Base-by-base conservation (phyloP, 2,113 vertebrate species). In the Burhinus oedicnemus region DNA sequence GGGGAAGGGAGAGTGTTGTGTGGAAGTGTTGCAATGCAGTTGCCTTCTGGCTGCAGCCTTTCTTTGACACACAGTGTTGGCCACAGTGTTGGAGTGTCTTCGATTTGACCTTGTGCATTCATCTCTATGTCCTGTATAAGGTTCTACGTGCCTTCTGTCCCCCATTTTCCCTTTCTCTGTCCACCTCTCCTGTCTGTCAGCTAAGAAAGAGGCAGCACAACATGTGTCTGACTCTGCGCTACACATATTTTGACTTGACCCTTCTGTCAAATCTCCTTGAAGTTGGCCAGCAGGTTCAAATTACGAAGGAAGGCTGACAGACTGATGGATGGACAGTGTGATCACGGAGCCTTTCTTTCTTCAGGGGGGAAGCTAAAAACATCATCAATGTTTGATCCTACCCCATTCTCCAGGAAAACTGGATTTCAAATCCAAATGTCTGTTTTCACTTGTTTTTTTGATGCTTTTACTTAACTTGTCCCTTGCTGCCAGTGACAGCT, bases 31-130 rank as follows among this genome's bases (percentile, higher is more conserved):
- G 49, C 49, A 12, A 51, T 3, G 23, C 49, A 23, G 12, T 51
- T 51, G 42, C n/a, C 62, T 64, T 40, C 25, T 57, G 40, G 22
- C 32, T 80, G 25, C 54, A 87, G 69, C 58, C 29, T 61, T 58
- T 69, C 25, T 77, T 80, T 0, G 0, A 12, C n/a, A n/a, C 13
- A 2, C 64, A 66, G 9, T 0, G 0, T 5, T 90, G 47, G 18
- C 61, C 22, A 3, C 45, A n/a, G n/a, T 17, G 26, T 12, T 6
- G 13, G 21, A 34, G 13, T 23, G 12, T 36, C 26, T 94, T 83
- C 3, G 2, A 7, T 78, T 34, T 77, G 34, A 75, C 64, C 38
- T 52, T 9, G 6, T 40, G 17, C 7, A 2, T 47, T 87, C 20
- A 16, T 30, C 10, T 38, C 15, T 81, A 4, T 15, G 18, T 30